Base-by-base conservation (phyloP, 2,888 invertebrate genomes). In the Euproctis similis region DNA sequence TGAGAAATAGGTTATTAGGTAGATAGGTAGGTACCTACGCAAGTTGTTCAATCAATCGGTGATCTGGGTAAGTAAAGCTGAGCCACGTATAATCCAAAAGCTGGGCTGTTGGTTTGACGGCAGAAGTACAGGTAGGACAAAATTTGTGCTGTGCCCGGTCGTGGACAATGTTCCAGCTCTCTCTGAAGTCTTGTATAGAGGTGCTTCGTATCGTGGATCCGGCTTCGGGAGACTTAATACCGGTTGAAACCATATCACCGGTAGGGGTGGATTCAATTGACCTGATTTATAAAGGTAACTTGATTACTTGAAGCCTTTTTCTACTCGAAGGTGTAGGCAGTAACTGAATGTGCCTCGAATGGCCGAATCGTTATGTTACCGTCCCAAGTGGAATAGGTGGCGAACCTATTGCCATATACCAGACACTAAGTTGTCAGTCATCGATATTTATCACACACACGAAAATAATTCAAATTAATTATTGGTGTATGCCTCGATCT, bases 121-220 rank as follows among this genome's bases (percentile, higher is more conserved):
- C 26, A 96, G 61, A 14, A 92, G 73, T 35, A 96, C 90, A 1
- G 93, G 86, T 22, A 96, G 86, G 16, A 96, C 93, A 63, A 96
- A 96, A 82, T 96, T 96, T 1, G 96, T 96, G 52, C 95, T 96
- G 73, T 96, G 96, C 0, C 96, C 96, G 1, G 96, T 96, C 0
- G 96, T 96, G 4, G 95, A 95, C 8, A 96, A 85, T 0, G 89
- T 89, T 21, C 96, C 96, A 11, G 95, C 94, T 34, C 96, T 86
- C 45, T 92, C 90, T 16, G 94, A 90, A 0, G 96, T 96, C 77
- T 96, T 96, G 72, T 96, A 96, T 8, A 96, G 76, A 0, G 96
- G 96, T 10, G 92, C 88, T 28, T 87, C 80, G 63, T 94, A 94
- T 49, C 92, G 78, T 1, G 85, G 70, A 59, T 89, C 90, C 2